Evolutionary conservation across 2,888 invertebrate genomes (phyloP).

Genomic region (Tetranychus piercei): DNA sequence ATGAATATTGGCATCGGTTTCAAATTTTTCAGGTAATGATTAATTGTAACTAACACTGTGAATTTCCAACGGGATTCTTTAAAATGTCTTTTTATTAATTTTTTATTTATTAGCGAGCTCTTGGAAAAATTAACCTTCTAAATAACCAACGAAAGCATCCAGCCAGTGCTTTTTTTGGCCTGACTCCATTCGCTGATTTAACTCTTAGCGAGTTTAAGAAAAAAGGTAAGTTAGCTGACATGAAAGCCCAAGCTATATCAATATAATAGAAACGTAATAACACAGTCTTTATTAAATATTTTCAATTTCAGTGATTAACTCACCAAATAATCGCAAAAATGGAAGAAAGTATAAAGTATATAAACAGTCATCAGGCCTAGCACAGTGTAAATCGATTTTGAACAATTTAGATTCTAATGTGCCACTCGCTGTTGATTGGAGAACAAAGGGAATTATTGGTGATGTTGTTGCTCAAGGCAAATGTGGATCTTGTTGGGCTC

Average conservation of each 20-base stretch:
- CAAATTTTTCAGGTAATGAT: slow-evolving; percentile 40
- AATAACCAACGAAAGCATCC: slow-evolving; percentile 32
- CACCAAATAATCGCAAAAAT: no score
- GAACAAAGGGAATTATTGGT: slow-evolving; percentile 46
- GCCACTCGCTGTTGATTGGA: slow-evolving; percentile 37
- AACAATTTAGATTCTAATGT: neutral
- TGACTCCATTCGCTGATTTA: slow-evolving; percentile 45
- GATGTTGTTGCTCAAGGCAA: slow-evolving; percentile 49
- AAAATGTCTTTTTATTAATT: slow-evolving; percentile 5
- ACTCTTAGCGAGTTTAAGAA: slow-evolving; percentile 43
- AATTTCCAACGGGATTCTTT: no score
- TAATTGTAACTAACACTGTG: slow-evolving; percentile 11
- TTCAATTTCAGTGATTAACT: no score
- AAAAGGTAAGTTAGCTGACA: slow-evolving; percentile 7
- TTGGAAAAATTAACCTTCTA: slow-evolving; percentile 37
- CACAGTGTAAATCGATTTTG: neutral
- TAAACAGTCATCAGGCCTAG: neutral
- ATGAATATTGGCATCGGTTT: slow-evolving; percentile 39
- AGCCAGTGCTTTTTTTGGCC: slow-evolving; percentile 39
- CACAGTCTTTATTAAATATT: no score
- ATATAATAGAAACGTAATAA: no score
- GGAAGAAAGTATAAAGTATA: no score
- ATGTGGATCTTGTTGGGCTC: slow-evolving; percentile 75
- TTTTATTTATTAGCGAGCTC: slow-evolving; percentile 36
- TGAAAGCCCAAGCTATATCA: neutral